phyloP scores from a whole-genome alignment of 1,140 invertebrate genomes.

The Drosophila ogumai region DNA sequence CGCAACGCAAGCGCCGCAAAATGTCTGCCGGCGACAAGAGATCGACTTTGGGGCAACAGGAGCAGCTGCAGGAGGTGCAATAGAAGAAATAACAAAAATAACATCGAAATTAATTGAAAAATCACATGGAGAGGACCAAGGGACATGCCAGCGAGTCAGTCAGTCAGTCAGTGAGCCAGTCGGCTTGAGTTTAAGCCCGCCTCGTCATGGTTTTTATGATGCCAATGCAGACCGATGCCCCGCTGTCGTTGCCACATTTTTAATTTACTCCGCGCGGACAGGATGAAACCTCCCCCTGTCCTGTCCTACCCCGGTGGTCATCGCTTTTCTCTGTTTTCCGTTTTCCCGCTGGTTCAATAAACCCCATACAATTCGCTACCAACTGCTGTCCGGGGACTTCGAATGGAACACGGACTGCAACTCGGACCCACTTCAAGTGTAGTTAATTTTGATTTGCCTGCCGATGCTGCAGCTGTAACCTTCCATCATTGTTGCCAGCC shows the following conservation, averaged over 20 bases:
- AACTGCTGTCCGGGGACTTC: conserved; percentile 26
- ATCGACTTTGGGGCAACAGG: conserved; percentile 46
- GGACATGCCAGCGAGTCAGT: conserved; percentile 7
- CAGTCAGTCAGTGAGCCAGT: conserved; percentile 17
- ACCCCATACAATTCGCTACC: conserved; percentile 58
- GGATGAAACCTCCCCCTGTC: conserved; percentile 12
- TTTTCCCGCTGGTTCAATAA: conserved; percentile 66
- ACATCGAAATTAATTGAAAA: conserved; percentile 79
- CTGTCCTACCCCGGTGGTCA: neutral
- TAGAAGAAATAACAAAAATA: conserved; percentile 41
- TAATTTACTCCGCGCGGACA: conserved; percentile 65
- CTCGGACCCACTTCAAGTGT: conserved; percentile 61
- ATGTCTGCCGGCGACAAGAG: conserved; percentile 62
- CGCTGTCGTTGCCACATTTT: conserved; percentile 68
- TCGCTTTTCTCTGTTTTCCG: conserved; percentile 18
- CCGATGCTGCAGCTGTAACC: conserved; percentile 20
- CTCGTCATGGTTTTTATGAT: conserved; percentile 68
- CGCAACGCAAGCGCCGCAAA: conserved; percentile 12
- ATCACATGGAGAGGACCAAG: conserved; percentile 55
- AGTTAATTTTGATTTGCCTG: conserved; percentile 74
- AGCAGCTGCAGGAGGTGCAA: conserved; percentile 17
- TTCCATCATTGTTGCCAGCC: conserved; percentile 17
- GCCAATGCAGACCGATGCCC: conserved; percentile 42
- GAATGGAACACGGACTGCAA: conserved; percentile 13
- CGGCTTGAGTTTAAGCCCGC: conserved; percentile 34